Conservation (phyloP, 2,797 vertebrate genomes). For the Poeciliopsis presidionis region DNA sequence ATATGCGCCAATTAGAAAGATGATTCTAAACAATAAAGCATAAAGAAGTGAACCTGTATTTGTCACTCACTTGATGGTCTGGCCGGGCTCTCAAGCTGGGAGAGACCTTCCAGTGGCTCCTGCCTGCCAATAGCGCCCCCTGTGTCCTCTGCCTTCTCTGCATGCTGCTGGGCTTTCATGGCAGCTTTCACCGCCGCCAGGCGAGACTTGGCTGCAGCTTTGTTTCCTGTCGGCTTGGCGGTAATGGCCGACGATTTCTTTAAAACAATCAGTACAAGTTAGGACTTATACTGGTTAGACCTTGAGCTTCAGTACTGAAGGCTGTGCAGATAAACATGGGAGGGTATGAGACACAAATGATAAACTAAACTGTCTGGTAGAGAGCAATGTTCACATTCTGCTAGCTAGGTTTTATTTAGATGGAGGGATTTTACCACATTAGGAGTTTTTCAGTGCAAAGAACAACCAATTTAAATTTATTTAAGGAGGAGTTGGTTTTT, state of each 20-base stretch:
- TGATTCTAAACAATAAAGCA: background rate
- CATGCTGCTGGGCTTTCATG: slow-evolving; percentile 84
- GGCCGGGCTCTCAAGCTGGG: slow-evolving; percentile 89
- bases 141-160: slow-evolving; percentile 19
- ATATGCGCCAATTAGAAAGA: background rate
- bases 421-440: background rate
- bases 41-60: background rate
- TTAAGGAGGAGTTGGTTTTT: background rate
- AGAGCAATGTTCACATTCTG: background rate
- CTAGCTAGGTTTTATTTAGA: background rate
- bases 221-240: slow-evolving; percentile 63
- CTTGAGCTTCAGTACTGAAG: background rate
- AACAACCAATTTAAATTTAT: background rate
- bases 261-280: background rate
- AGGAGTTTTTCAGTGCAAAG: background rate
- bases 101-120: slow-evolving; percentile 70
- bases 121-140: background rate
- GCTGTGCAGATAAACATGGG: background rate
- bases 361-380: background rate
- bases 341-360: background rate
- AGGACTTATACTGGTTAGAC: background rate
- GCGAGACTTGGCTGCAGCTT: slow-evolving; percentile 82
- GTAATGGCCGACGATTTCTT: slow-evolving; percentile 70
- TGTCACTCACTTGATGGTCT: slow-evolving; percentile 80
- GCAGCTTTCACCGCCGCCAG: slow-evolving; percentile 89